Evolutionary conservation across 37 sponge, comb jelly and placozoan genomes (phyloP).

Genomic region (Diacarnus erythraeanus): DNA sequence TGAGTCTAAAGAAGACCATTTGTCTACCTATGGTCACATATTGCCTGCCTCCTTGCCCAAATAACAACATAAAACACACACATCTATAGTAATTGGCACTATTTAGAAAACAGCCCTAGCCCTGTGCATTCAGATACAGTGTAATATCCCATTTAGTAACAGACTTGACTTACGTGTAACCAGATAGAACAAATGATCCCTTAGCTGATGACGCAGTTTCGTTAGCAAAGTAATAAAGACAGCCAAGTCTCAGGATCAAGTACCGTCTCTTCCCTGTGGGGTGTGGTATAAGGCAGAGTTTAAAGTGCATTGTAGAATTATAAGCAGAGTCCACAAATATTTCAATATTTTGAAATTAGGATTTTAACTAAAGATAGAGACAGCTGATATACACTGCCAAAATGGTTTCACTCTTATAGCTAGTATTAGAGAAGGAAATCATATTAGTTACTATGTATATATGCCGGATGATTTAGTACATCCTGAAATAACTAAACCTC

Average conservation of each 20-base stretch:
- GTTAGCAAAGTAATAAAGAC: conserved; percentile 80
- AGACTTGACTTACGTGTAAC: conserved; percentile 71
- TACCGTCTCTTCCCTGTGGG: conserved; percentile 77
- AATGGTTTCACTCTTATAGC: background rate
- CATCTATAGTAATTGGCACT: no score
- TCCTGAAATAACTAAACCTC: background rate
- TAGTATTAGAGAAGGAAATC: background rate
- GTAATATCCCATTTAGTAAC: no score
- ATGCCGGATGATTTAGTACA: no score
- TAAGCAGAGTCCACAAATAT: background rate
- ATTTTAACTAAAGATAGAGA: background rate
- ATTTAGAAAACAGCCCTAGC: no score
- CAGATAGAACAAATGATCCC: conserved; percentile 63
- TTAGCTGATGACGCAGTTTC: conserved; percentile 65
- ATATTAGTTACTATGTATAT: no score
- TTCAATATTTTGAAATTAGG: background rate
- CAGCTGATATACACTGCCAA: conserved; percentile 2
- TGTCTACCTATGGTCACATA: no score
- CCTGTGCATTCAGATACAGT: no score
- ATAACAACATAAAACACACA: no score
- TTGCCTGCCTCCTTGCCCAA: no score
- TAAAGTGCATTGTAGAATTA: background rate
- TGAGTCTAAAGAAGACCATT: no score
- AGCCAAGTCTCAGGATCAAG: conserved; percentile 71
- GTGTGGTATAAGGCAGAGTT: background rate